A percentile compares a stretch with the other conserved stretches of the same genome.
Evolutionary conservation across 2,888 invertebrate genomes (phyloP).

Genomic region (Desoria tigrina): DNA sequence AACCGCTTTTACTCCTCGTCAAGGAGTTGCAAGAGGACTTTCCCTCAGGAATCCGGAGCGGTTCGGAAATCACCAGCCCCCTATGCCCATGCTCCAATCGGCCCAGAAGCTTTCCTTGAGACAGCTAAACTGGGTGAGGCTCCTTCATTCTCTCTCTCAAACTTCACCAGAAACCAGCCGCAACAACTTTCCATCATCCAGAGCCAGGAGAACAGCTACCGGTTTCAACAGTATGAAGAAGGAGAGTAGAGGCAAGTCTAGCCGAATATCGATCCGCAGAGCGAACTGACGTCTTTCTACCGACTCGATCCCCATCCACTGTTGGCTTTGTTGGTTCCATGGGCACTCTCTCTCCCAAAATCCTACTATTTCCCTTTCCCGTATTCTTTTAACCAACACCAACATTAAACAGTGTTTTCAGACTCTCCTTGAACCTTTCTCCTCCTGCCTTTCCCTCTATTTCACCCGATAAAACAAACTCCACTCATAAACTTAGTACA

Average conservation of each 20-base stretch:
- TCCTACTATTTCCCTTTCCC: too few species aligned
- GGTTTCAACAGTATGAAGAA: background rate
- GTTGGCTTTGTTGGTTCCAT: constrained; percentile 25
- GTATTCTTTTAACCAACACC: constrained; percentile 16
- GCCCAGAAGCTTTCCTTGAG: constrained; percentile 1
- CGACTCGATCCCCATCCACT: constrained; percentile 40
- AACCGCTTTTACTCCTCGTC: background rate
- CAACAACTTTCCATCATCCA: constrained; percentile 4
- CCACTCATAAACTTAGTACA: too few species aligned
- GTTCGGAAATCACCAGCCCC: background rate
- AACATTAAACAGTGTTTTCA: too few species aligned
- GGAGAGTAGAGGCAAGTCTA: constrained; percentile 22
- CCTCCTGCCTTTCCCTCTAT: too few species aligned
- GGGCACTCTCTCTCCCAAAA: too few species aligned
- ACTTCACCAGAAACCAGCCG: constrained; percentile 13
- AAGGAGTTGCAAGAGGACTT: background rate
- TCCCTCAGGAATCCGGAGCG: background rate
- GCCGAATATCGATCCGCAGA: constrained; percentile 29
- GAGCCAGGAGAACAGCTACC: too few species aligned
- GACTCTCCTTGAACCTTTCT: constrained; percentile 1
- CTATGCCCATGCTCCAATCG: constrained; percentile 14
- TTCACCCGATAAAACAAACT: too few species aligned
- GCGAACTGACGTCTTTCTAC: constrained; percentile 52
- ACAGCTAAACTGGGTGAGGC: constrained; percentile 23
- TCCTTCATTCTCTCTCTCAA: constrained; percentile 10